These are phyloP conservation scores for Laticauda laticaudata DNA, from an alignment of 2,113 vertebrate genomes.

Conservation along the genomic window DNA sequence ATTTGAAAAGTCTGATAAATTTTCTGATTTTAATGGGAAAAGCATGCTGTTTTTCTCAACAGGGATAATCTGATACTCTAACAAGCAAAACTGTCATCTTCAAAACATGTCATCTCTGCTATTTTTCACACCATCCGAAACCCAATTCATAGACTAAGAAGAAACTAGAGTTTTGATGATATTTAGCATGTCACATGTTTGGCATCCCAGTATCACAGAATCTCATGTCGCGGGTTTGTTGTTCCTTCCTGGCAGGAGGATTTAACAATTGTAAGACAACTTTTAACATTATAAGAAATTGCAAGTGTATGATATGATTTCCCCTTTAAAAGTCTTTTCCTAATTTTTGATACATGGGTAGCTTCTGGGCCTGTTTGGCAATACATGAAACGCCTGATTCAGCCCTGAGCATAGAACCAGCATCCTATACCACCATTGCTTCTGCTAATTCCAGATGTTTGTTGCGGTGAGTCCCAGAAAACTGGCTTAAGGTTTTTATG, in stretches of 20 bases:
- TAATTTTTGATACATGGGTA: neutral
- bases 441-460: neutral
- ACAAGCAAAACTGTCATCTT: neutral
- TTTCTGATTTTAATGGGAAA: neutral
- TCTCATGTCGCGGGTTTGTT: neutral
- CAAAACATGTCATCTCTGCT: neutral
- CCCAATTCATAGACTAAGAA: neutral
- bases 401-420: neutral
- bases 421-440: neutral
- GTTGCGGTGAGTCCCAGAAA: neutral
- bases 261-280: neutral
- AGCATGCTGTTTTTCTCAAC: neutral
- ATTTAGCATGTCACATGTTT: neutral
- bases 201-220: neutral
- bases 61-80: neutral
- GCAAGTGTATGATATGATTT: neutral
- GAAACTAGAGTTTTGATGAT: neutral
- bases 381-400: neutral
- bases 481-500: neutral
- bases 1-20: neutral
- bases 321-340: neutral
- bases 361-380: neutral
- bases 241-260: neutral
- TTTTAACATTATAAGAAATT: neutral
- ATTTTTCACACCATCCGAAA: neutral